phyloP scores from a whole-genome alignment of 2,888 invertebrate genomes.

The Coenonympha glycerion region DNA sequence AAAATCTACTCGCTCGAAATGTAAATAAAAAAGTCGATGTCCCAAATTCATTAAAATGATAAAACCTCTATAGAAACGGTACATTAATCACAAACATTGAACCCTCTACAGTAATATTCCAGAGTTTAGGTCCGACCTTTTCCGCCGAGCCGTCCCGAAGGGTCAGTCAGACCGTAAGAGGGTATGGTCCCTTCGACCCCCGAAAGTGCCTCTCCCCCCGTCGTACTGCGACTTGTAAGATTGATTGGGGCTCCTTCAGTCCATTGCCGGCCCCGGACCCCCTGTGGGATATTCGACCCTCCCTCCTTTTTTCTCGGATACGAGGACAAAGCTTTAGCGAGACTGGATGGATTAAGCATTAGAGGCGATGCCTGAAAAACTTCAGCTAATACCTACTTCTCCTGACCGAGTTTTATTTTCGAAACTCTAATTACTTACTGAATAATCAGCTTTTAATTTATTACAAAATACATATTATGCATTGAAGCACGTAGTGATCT shows the following conservation, averaged over 20 bases:
- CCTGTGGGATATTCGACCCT: slow-evolving; percentile 69
- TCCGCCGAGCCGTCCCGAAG: slow-evolving; percentile 54
- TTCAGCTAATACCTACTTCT: not conserved
- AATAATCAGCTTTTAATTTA: not conserved
- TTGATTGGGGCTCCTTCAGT: slow-evolving; percentile 77
- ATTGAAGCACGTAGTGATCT: too few species aligned
- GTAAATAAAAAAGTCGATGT: slow-evolving; percentile 5
- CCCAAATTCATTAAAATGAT: slow-evolving; percentile 8
- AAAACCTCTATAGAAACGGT: slow-evolving; percentile 25
- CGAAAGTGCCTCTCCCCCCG: slow-evolving; percentile 45
- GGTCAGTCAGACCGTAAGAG: slow-evolving; percentile 71
- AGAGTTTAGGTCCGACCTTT: slow-evolving; percentile 65
- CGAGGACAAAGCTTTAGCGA: slow-evolving; percentile 47
- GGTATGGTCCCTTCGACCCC: slow-evolving; percentile 70
- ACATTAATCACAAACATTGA: slow-evolving; percentile 34
- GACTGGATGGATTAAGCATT: slow-evolving; percentile 44
- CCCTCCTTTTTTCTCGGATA: slow-evolving; percentile 68
- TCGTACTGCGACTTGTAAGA: slow-evolving; percentile 74
- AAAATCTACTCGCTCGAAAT: not conserved
- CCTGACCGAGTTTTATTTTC: not conserved
- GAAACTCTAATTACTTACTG: not conserved
- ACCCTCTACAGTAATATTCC: slow-evolving; percentile 32
- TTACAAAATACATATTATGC: too few species aligned
- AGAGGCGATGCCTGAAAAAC: slow-evolving; percentile 4
- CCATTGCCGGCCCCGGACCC: slow-evolving; percentile 70